A percentile compares a stretch with the other conserved stretches of the same genome.
Evolutionary conservation across 2,797 vertebrate species (phyloP).

Genomic region (Heliangelus exortis): DNA sequence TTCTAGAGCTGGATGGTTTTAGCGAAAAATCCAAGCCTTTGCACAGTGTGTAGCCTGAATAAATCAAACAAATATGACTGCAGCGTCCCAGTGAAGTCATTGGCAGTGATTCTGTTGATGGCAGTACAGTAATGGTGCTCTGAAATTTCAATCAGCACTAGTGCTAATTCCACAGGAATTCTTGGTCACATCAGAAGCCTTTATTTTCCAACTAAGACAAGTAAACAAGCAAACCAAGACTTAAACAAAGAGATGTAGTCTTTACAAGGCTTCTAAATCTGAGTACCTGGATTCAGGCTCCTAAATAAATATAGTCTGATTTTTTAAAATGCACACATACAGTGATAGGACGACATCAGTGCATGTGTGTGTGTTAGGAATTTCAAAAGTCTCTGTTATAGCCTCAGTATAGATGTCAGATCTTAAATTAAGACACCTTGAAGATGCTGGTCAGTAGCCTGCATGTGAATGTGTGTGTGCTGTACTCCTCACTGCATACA

Average conservation of each 20-base stretch:
- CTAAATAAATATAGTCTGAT: neutral
- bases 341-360: neutral
- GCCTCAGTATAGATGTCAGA: neutral
- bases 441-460: neutral
- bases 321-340: neutral
- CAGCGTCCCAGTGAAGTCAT: neutral
- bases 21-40: neutral
- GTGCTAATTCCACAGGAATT: constrained; percentile 21
- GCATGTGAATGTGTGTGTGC: rapidly evolving
- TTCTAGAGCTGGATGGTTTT: constrained; percentile 23
- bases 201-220: constrained; percentile 7
- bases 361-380: neutral
- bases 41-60: neutral
- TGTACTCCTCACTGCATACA: neutral
- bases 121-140: neutral
- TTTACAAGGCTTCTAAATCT: neutral
- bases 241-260: neutral
- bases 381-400: neutral
- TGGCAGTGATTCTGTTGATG: constrained; percentile 28
- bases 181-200: neutral
- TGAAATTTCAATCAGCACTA: neutral
- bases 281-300: rapidly evolving
- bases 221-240: neutral
- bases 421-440: neutral
- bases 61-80: constrained; percentile 47